phyloP scores from a whole-genome alignment of 2,797 vertebrate genomes.

The Myotis myotis region DNA sequence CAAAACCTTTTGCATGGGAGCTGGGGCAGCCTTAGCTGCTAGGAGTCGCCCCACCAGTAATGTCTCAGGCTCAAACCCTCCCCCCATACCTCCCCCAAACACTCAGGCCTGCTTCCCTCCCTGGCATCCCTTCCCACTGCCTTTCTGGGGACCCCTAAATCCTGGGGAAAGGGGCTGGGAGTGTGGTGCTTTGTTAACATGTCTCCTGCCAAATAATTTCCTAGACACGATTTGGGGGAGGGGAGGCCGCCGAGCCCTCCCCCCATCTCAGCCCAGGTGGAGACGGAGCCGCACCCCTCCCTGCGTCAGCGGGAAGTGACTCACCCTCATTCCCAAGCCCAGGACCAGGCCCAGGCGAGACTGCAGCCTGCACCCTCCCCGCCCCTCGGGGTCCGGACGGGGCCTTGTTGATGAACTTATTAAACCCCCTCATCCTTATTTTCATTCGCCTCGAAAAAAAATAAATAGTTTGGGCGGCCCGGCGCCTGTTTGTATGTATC shows the following conservation, averaged over 20 bases:
- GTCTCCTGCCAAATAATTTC: background rate
- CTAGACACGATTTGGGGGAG: background rate
- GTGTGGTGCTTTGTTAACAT: background rate
- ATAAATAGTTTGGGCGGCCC: conserved; percentile 73
- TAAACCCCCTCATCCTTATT: conserved; percentile 76
- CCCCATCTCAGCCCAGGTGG: background rate
- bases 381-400: conserved; percentile 21
- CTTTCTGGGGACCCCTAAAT: background rate
- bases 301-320: background rate
- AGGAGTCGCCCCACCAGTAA: fast-evolving
- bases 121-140: background rate
- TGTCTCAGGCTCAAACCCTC: background rate
- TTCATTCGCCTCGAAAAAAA: conserved; percentile 79
- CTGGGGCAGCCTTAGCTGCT: background rate
- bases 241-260: background rate
- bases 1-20: background rate
- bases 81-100: no score
- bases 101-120: background rate
- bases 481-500: conserved; percentile 82
- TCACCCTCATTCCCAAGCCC: background rate
- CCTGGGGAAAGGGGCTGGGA: background rate
- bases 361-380: background rate
- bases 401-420: conserved; percentile 74
- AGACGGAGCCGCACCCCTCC: fast-evolving
- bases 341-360: conserved; percentile 18